phyloP scores from a whole-genome alignment of 1,140 invertebrate genomes.

The Drosophila biarmipes region DNA sequence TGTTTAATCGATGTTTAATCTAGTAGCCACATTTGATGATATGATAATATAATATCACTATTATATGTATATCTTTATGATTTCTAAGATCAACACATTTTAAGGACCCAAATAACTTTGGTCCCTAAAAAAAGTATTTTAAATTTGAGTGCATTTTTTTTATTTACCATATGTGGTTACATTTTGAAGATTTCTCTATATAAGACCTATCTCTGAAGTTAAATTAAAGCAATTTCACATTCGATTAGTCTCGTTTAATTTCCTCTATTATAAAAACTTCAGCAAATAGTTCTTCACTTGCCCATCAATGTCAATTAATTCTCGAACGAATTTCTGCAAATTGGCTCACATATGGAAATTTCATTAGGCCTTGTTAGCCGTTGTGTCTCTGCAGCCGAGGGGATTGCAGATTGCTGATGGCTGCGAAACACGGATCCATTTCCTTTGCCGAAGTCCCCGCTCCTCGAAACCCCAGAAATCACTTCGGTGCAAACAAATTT shows the following conservation, averaged over 20 bases:
- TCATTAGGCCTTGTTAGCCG: conserved; percentile 59
- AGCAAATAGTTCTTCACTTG: background rate
- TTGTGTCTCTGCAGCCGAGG: conserved; percentile 44
- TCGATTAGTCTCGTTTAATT: background rate
- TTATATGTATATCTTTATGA: too few relatives aligned
- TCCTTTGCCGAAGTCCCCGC: conserved; percentile 34
- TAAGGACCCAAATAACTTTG: too few relatives aligned
- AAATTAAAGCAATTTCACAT: background rate
- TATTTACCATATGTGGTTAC: background rate
- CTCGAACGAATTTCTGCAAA: conserved; percentile 33
- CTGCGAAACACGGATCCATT: conserved; percentile 67
- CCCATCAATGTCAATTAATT: conserved; percentile 25
- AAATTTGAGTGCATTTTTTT: too few relatives aligned
- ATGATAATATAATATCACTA: too few relatives aligned
- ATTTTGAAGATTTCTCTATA: background rate
- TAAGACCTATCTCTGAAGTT: too few relatives aligned
- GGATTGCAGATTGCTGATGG: conserved; percentile 50
- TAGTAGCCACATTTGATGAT: background rate
- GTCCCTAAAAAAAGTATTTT: too few relatives aligned
- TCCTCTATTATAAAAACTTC: background rate
- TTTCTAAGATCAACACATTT: too few relatives aligned
- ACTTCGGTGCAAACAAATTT: conserved; percentile 78
- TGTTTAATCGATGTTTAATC: background rate
- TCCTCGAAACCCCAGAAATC: conserved; percentile 38
- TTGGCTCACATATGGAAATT: conserved; percentile 63